Evolutionary conservation across 2,888 invertebrate genomes (phyloP).

Genomic region (Cerceris ruficornis): DNA sequence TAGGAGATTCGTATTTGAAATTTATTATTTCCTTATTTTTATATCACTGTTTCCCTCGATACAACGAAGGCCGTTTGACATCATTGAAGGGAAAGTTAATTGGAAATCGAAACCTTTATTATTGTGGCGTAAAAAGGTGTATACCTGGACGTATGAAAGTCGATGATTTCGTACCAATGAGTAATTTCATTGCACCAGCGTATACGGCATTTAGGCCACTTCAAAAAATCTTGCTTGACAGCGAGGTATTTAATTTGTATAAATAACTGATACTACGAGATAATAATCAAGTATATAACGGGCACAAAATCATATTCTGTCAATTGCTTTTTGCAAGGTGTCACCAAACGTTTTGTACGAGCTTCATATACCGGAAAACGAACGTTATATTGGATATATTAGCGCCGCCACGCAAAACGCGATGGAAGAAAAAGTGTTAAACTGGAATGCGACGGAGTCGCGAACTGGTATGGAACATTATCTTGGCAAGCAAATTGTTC

Average conservation of each 20-base stretch:
- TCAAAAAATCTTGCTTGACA: constrained; percentile 78
- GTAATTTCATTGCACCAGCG: constrained; percentile 92
- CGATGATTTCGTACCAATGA: constrained; percentile 85
- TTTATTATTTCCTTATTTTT: constrained; percentile 89
- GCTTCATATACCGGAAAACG: constrained; percentile 81
- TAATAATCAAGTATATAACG: neutral
- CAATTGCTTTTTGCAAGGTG: constrained; percentile 75
- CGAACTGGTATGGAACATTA: constrained; percentile 82
- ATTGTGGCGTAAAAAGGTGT: constrained; percentile 83
- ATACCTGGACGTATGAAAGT: constrained; percentile 84
- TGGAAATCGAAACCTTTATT: constrained; percentile 93
- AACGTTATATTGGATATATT: constrained; percentile 81
- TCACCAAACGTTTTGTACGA: constrained; percentile 83
- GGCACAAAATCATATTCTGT: neutral
- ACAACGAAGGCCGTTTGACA: constrained; percentile 91
- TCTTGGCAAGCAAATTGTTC: constrained; percentile 82
- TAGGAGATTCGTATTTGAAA: constrained; percentile 95
- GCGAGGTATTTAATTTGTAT: constrained; percentile 58
- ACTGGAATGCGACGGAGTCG: constrained; percentile 75
- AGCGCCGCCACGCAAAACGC: constrained; percentile 71
- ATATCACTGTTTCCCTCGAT: constrained; percentile 86
- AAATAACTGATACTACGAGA: neutral
- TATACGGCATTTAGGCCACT: constrained; percentile 85
- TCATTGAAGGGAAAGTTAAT: constrained; percentile 87
- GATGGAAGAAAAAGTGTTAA: constrained; percentile 73